Evolutionary conservation across 2,113 vertebrate genomes (phyloP).

Genomic region (Siphamia tubifer): DNA sequence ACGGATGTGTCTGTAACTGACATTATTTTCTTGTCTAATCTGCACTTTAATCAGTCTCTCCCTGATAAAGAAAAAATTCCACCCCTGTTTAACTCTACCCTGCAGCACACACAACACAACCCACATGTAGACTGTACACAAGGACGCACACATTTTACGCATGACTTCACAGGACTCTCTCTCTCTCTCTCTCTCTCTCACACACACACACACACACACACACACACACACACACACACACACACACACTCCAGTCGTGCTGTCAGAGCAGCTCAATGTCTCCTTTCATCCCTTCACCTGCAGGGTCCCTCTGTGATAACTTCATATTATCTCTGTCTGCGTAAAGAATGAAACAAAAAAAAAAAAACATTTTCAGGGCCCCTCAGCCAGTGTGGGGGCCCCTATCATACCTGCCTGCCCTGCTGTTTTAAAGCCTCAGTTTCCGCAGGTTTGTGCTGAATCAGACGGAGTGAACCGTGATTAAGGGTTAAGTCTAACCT

Average conservation of each 20-base stretch:
- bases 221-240: background rate
- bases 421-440: slow-evolving; percentile 51
- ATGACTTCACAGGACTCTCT: slow-evolving; percentile 49
- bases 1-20: background rate
- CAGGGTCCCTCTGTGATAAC: slow-evolving; percentile 20
- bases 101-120: background rate
- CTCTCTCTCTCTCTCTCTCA: too few species aligned
- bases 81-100: background rate
- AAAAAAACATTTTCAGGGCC: slow-evolving; percentile 6
- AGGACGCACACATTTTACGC: slow-evolving; percentile 30
- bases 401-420: slow-evolving; percentile 31
- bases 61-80: background rate
- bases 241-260: slow-evolving; percentile 6
- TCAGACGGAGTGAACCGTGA: slow-evolving; percentile 40
- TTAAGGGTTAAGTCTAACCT: slow-evolving; percentile 43
- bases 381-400: slow-evolving; percentile 13
- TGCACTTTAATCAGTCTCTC: background rate
- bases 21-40: slow-evolving; percentile 3
- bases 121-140: background rate
- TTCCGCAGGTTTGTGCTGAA: slow-evolving; percentile 61
- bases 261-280: slow-evolving; percentile 64
- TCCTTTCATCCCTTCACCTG: slow-evolving; percentile 60
- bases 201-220: background rate
- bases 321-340: slow-evolving; percentile 16
- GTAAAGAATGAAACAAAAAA: slow-evolving; percentile 3